These are phyloP conservation scores for Actinostola sp. DNA, from an alignment of 92 coral and sea anemone genomes.

Conservation along the genomic window DNA sequence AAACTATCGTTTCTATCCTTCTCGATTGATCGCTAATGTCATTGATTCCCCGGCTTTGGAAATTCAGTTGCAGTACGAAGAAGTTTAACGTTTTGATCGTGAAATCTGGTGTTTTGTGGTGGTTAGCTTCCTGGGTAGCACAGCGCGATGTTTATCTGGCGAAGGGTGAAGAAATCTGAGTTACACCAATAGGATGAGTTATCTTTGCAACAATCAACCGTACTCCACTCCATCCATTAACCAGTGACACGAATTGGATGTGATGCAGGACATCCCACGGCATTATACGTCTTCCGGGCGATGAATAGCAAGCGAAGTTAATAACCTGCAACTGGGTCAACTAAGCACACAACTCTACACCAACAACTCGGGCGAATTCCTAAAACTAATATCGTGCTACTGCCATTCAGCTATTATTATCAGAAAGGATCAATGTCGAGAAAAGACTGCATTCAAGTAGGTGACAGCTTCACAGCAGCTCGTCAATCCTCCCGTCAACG, in stretches of 20 bases:
- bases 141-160: conserved; percentile 11
- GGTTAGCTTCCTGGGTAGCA: background rate
- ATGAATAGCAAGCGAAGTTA: conserved; percentile 18
- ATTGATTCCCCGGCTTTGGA: background rate
- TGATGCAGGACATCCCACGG: conserved; percentile 23
- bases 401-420: conserved; percentile 12
- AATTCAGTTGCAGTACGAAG: background rate
- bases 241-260: conserved; percentile 16
- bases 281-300: conserved; percentile 26
- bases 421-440: conserved; percentile 10
- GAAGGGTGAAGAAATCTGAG: conserved; percentile 18
- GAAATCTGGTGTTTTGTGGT: conserved; percentile 2
- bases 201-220: background rate
- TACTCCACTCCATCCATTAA: conserved; percentile 25
- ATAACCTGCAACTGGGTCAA: conserved; percentile 20
- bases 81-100: background rate
- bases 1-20: conserved; percentile 7
- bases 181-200: background rate
- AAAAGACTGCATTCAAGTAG: conserved; percentile 15
- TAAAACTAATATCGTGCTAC: conserved; percentile 25
- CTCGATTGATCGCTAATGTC: conserved; percentile 10
- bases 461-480: conserved; percentile 7
- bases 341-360: conserved; percentile 18
- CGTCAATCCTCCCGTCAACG: conserved; percentile 16
- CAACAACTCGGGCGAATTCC: background rate